Evolutionary conservation across 1,140 invertebrate species (phyloP), one percentile per base, ranked within the genome.

Genomic region (Asbolus verrucosus): DNA sequence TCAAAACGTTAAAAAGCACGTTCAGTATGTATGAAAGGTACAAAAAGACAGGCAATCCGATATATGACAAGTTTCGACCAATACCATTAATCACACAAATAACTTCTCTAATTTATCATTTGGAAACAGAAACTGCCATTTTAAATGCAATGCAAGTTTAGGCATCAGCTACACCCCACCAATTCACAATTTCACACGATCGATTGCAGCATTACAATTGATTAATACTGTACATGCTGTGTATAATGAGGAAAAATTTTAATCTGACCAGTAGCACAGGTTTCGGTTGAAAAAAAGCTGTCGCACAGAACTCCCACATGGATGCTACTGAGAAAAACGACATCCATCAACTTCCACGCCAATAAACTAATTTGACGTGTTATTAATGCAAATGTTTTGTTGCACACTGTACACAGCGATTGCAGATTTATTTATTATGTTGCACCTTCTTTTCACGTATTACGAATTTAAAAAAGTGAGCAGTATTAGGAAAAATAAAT

Each of bases 31-130:
- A 4, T 27, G 24, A 19, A 46, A 46, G 15, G 41, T 36, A 36
- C 33, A 36, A 36, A 36, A 36, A 36, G 33, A 36, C 33, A 36
- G 33, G 2, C 33, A 59, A 59, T 59, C 50, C 50, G 50, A 59
- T 59, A 59, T 59, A 27, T 63, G 61, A 39, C 33, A 63, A 31
- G 24, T 62, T 38, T 36, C 31, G 60, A 38, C 31, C 39, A 41
- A 39, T 41, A 19, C 9, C 16, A 63, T 63, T 63, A 63, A 63
- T 63, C 61, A 63, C 33, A 63, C 30, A 18, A 63, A 39, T 27
- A 63, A 33, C 61, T 39, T 31, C n/a, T 19, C 61, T 39, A 63
- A 63, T 63, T 63, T 39, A 63, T 63, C 61, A 33, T 63, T 54
- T 54, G 46, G 19, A 54, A 16, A 11, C 46, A 24, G 19, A 54